Evolutionary conservation across 2,888 invertebrate genomes (phyloP).

Genomic region (Drosophila buzzatii): DNA sequence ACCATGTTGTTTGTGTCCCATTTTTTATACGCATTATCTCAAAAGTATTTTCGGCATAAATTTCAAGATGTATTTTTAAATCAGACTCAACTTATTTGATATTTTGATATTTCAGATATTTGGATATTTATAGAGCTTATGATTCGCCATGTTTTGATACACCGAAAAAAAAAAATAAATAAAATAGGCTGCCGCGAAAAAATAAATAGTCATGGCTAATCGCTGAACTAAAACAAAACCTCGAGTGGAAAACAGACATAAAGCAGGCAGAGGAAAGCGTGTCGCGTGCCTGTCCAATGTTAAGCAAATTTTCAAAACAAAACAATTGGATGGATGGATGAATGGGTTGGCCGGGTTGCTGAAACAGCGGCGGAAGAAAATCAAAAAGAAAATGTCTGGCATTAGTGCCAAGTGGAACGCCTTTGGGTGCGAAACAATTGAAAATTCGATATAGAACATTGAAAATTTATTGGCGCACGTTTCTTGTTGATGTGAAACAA

Average conservation of each 20-base stretch:
- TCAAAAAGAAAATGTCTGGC: constrained; percentile 26
- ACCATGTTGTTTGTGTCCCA: not conserved
- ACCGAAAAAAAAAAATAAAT: not conserved
- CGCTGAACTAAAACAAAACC: constrained; percentile 26
- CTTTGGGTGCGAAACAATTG: constrained; percentile 38
- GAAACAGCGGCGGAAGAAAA: constrained; percentile 6
- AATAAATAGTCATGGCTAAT: constrained; percentile 1
- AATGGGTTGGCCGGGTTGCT: not conserved
- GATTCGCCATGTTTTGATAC: constrained; percentile 38
- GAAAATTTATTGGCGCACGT: constrained; percentile 47
- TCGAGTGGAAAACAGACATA: constrained; percentile 61
- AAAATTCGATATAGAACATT: constrained; percentile 13
- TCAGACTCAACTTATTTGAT: constrained; percentile 15
- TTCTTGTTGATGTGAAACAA: constrained; percentile 35
- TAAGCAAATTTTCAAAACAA: constrained; percentile 35
- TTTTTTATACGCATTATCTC: not conserved
- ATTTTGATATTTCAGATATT: constrained; percentile 45
- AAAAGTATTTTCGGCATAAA: constrained; percentile 1
- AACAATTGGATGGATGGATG: constrained; percentile 22
- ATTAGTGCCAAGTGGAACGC: constrained; percentile 53
- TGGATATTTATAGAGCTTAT: constrained; percentile 27
- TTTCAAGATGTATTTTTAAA: constrained; percentile 4
- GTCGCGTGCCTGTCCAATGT: constrained; percentile 61
- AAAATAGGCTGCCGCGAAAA: constrained; percentile 2
- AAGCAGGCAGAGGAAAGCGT: constrained; percentile 55